Base-by-base conservation (phyloP, 2,888 invertebrate species). In the Aleiodes alternator region DNA sequence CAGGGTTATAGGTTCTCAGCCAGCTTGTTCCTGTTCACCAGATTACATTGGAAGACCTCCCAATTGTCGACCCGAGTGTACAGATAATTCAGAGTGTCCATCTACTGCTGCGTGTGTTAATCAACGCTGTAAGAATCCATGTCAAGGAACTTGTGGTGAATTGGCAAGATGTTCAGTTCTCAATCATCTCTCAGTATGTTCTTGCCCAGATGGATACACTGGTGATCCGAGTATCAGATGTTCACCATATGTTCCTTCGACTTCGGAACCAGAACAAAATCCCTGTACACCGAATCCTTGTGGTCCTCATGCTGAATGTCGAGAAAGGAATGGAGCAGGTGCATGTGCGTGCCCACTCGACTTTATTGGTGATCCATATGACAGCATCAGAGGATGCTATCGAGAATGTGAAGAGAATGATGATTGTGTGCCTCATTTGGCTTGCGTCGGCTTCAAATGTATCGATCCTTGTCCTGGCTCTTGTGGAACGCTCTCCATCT, bases 211-310 rank as follows among this genome's bases (percentile, higher is more conserved):
- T 87, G 96, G 96, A 78, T 96, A 94, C 86, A 93, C 94, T 79
- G 97, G 97, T 69, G 95, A 97, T 88, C 94, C 96, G 43, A 90
- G 92, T 66, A 87, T 90, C 72, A 90, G 92, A 74, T 94, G 94
- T 83, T 86, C 88, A 34, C 82, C 69, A 12, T 55, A 75, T 23
- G n/a, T 89, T 34, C 84, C 87, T 12, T 85, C 88, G 31, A 80
- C 84, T 12, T 70, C 77, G 14, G 64, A 69, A 53, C 78, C 82
- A 14, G 43, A 29, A 12, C 80, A 84, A 9, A 94, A 95, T 80
- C 96, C 96, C 5, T 96, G 96, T 84, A 91, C 92, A 72, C 96
- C 96, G 69, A 95, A 95, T 74, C 96, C 96, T 1, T 97, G 97
- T 86, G 97, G 97, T 53, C 94, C 94, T 5, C 95, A 96, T 83